Evolutionary conservation across 1,140 invertebrate species (phyloP).

Genomic region (Thaumetopoea pityocampa): DNA sequence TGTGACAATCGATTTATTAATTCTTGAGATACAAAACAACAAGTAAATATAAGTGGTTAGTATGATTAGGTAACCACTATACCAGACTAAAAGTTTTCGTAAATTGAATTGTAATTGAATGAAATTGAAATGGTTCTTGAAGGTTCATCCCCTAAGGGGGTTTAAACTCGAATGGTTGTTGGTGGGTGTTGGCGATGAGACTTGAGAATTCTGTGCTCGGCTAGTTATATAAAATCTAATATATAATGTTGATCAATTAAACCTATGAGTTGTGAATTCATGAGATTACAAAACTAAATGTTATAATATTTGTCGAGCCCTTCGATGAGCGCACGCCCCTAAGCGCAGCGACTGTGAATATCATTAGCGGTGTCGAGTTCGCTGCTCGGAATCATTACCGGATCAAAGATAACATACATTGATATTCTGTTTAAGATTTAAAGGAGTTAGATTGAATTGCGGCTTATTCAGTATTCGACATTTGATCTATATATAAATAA

Average conservation of each 20-base stretch:
- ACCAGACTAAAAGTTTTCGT: no score
- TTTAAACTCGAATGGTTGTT: no score
- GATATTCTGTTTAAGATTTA: conserved; percentile 18
- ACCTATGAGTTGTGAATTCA: background rate
- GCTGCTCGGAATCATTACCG: conserved; percentile 15
- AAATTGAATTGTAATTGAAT: no score
- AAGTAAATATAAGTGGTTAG: no score
- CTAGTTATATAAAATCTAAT: no score
- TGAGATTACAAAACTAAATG: background rate
- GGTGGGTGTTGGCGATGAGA: no score
- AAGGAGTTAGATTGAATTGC: conserved; percentile 3
- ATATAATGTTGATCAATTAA: conserved; percentile 1
- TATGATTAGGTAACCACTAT: no score
- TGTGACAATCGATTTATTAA: no score
- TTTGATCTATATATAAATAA: conserved; percentile 3
- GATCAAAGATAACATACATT: conserved; percentile 27
- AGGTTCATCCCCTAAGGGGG: no score
- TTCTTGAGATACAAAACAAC: no score
- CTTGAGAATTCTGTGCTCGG: no score
- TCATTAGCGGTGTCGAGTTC: conserved; percentile 39
- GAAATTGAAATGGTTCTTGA: no score
- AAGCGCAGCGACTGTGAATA: conserved; percentile 35
- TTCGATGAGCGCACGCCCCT: conserved; percentile 27
- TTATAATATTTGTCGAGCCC: conserved; percentile 22
- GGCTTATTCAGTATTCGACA: conserved; percentile 8